These are phyloP conservation scores for Chionis minor DNA, from an alignment of 2,113 vertebrate genomes.

Conservation along the genomic window DNA sequence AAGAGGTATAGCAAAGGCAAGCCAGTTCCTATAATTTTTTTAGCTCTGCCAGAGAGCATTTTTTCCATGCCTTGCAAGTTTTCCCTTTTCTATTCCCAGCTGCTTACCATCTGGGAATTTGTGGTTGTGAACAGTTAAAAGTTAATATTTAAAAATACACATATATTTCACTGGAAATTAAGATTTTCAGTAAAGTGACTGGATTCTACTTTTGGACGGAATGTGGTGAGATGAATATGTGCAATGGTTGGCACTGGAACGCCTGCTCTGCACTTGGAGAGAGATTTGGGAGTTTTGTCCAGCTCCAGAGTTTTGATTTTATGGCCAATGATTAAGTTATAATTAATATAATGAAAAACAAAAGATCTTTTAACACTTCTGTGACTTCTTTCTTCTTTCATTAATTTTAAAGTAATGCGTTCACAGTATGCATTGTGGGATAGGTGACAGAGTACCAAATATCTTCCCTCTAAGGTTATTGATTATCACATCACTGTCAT, in stretches of 20 bases:
- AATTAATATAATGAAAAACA: neutral
- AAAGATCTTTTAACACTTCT: neutral
- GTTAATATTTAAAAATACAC: conserved; percentile 41
- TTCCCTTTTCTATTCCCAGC: neutral
- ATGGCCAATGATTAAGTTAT: neutral
- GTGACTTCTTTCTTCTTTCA: neutral
- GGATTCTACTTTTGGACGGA: neutral
- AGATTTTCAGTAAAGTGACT: conserved; percentile 25
- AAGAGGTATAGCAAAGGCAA: neutral
- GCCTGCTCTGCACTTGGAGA: neutral
- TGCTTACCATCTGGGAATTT: conserved; percentile 21
- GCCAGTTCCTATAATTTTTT: conserved; percentile 43
- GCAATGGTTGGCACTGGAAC: neutral
- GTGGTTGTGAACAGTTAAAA: conserved; percentile 42
- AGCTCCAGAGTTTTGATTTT: neutral
- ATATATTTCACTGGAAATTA: conserved; percentile 25
- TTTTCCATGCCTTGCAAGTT: conserved; percentile 15
- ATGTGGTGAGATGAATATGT: neutral
- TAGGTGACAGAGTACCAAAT: neutral
- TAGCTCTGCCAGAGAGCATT: conserved; percentile 2
- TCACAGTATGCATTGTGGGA: neutral
- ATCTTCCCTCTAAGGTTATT: neutral
- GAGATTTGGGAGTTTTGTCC: neutral
- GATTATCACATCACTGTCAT: neutral
- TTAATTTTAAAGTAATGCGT: neutral